Conservation (phyloP, 2,797 vertebrate genomes). For the Chaetodon trifasciatus region DNA sequence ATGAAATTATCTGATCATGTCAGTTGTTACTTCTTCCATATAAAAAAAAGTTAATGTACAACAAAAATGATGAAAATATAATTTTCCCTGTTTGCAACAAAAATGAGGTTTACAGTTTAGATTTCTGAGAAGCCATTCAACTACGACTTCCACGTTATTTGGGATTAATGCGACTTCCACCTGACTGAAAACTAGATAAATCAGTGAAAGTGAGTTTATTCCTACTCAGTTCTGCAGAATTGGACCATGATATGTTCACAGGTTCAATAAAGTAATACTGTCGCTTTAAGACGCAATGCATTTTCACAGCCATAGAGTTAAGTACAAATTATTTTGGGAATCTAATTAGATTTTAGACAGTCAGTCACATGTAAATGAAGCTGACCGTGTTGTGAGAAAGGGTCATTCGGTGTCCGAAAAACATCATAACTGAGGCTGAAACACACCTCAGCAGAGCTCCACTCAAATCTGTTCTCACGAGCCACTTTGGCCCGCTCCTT, state of each 20-base stretch:
- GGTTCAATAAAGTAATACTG: not conserved
- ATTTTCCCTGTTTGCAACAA: not conserved
- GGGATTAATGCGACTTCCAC: not conserved
- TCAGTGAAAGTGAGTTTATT: not conserved
- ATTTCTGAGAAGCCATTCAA: not conserved
- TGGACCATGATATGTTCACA: not conserved
- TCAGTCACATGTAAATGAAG: constrained; percentile 10
- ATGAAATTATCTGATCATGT: not conserved
- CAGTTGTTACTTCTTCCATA: not conserved
- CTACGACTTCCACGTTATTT: not conserved
- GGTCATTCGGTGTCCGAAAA: constrained; percentile 1
- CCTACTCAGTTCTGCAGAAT: not conserved
- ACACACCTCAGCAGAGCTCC: constrained; percentile 8
- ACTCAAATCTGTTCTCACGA: not conserved
- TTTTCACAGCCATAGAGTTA: not conserved
- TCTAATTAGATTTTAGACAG: constrained; percentile 7
- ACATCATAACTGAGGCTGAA: constrained; percentile 26
- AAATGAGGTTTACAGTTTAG: not conserved
- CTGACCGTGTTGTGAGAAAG: not conserved
- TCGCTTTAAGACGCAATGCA: not conserved
- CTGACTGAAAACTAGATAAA: not conserved
- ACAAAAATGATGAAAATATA: not conserved
- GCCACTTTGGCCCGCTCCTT: not conserved
- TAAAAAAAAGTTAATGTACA: not conserved
- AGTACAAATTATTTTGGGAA: not conserved